phyloP scores from a whole-genome alignment of 2,888 invertebrate species.

The Drosophila multiciliata region DNA sequence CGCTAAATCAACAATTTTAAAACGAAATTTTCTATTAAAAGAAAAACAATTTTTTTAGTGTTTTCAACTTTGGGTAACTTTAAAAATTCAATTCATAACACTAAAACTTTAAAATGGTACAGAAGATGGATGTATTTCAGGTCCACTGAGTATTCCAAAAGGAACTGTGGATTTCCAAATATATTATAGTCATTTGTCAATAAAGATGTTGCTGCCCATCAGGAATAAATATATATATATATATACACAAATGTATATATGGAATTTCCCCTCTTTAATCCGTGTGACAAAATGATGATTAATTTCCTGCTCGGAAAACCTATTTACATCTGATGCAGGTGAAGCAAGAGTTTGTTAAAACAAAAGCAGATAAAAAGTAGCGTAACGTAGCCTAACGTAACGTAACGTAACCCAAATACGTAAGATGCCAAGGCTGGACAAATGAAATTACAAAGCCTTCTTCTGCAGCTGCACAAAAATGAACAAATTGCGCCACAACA shows the following conservation, averaged over 20 bases:
- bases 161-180: neutral
- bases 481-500: conserved; percentile 57
- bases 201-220: neutral
- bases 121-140: neutral
- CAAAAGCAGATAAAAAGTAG: conserved; percentile 13
- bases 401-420: conserved; percentile 30
- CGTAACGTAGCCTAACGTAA: conserved; percentile 1
- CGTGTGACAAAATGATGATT: neutral
- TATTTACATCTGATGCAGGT: neutral
- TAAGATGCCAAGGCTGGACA: conserved; percentile 50
- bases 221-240: neutral
- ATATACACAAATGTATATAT: neutral
- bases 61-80: neutral
- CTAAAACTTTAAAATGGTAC: neutral
- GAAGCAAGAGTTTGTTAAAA: conserved; percentile 23
- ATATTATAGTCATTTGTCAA: neutral
- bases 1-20: neutral
- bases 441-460: conserved; percentile 71
- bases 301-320: neutral
- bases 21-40: neutral
- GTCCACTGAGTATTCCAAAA: neutral
- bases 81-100: neutral
- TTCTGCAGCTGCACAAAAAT: conserved; percentile 31
- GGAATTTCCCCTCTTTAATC: too few relatives aligned
- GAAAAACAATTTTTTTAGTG: neutral